Conservation (phyloP, 2,797 vertebrate genomes). For the Gouania willdenowi region DNA sequence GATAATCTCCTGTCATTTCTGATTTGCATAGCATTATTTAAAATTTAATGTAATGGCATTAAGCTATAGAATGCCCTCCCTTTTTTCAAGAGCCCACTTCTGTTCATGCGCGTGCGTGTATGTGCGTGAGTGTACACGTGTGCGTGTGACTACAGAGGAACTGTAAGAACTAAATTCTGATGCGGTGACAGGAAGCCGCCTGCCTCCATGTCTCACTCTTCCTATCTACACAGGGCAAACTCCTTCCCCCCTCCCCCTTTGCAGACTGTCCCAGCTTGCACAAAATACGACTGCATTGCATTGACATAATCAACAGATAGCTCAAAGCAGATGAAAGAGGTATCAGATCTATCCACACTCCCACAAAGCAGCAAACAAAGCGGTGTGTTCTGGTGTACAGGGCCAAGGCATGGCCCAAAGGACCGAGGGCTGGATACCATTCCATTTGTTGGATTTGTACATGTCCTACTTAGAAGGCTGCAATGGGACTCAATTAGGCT, state of each 20-base stretch:
- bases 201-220: constrained; percentile 25
- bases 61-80: constrained; percentile 64
- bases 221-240: constrained; percentile 28
- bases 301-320: constrained; percentile 65
- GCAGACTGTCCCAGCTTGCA: constrained; percentile 36
- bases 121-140: constrained; percentile 14
- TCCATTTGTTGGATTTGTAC: constrained; percentile 73
- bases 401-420: constrained; percentile 64
- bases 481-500: constrained; percentile 79
- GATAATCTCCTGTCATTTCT: constrained; percentile 79
- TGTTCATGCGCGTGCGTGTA: constrained; percentile 44
- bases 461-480: constrained; percentile 77
- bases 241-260: constrained; percentile 45
- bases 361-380: constrained; percentile 43
- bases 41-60: constrained; percentile 79
- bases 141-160: constrained; percentile 17
- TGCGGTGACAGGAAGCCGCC: constrained; percentile 43
- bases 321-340: constrained; percentile 58
- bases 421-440: constrained; percentile 64
- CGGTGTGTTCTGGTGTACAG: constrained; percentile 43
- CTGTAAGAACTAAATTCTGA: constrained; percentile 33
- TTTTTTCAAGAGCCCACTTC: constrained; percentile 55
- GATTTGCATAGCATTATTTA: constrained; percentile 81
- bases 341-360: constrained; percentile 45
- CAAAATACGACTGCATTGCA: constrained; percentile 28